Evolutionary conservation across 2,888 invertebrate species (phyloP), one percentile per base, ranked within the genome.

Genomic region (Drosophila nr. perissopoda): DNA sequence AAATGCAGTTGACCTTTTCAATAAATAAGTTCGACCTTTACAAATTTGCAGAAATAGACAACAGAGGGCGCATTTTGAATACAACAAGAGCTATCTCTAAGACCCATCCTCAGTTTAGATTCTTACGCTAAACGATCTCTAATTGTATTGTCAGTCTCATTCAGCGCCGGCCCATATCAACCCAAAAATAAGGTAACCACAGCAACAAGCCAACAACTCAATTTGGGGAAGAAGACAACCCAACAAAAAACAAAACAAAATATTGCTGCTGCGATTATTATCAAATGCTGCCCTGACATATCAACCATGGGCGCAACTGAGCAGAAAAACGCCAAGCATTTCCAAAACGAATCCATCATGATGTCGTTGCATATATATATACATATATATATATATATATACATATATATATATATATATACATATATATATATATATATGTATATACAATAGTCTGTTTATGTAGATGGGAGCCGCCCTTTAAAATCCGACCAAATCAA

Each of bases 321-420:
- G 83, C 86, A 86, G 83, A 84, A 84, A 84, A 84, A 84, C 73
- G 89, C 64, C 51, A 77, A 62, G 81, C 89, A 88, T 84, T 88
- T 76, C 81, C 74, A 75, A 86, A 88, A 88, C 81, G 77, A 86
- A 84, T 84, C 83, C 89, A 86, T 88, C 83, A 84, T 82, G 67
- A 69, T 84, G 75, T 78, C 77, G 68, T 75, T 75, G 63, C 54
- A 73, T 6, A n/a, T 2, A 13, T 5, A n/a, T 51, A 29, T 7
- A 48, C 29, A 34, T 33, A 11, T 56, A 25, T n/a, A 4, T 42
- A 25, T 21, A 25, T 16, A 46, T 33, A 16, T 56, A 25, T n/a
- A n/a, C n/a, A 59, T 46, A 67, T 78, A 62, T 52, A 54, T 13
- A 40, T 5, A n/a, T 2, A 13, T 21, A 16, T 16, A n/a, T 10